phyloP scores from a whole-genome alignment of 1,140 invertebrate genomes.

The Heliconius nattereri region DNA sequence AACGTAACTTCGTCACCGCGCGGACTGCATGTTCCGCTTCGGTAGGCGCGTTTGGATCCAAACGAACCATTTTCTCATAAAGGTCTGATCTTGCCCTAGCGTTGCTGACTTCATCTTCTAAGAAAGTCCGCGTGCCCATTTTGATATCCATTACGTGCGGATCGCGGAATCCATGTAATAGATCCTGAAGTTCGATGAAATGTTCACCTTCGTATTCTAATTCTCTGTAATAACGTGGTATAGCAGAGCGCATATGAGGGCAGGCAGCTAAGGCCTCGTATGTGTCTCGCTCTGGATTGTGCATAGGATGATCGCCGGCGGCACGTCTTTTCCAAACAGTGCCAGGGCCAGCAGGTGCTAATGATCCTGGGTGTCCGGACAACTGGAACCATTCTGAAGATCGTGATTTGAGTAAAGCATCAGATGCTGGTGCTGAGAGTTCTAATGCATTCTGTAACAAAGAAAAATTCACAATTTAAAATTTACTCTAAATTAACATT shows the following conservation, averaged over 20 bases:
- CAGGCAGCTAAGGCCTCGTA: constrained; percentile 92
- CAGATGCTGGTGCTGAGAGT: constrained; percentile 94
- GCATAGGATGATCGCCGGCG: constrained; percentile 83
- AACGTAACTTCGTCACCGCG: constrained; percentile 95
- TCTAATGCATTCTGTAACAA: constrained; percentile 95
- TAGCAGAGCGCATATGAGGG: constrained; percentile 86
- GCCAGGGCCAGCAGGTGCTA: constrained; percentile 95
- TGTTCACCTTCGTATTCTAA: constrained; percentile 92
- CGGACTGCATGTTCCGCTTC: constrained; percentile 87
- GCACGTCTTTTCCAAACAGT: constrained; percentile 95
- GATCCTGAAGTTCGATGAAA: constrained; percentile 95
- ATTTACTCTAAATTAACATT: not conserved
- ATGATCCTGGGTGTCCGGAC: constrained; percentile 95
- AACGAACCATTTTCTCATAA: constrained; percentile 96
- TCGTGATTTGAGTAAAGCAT: constrained; percentile 90
- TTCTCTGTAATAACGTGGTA: constrained; percentile 93
- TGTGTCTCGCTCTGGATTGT: constrained; percentile 90
- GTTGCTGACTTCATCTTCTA: constrained; percentile 96
- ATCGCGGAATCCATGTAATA: constrained; percentile 91
- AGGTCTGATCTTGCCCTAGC: constrained; percentile 88
- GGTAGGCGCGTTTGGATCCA: constrained; percentile 93
- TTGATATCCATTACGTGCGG: constrained; percentile 96
- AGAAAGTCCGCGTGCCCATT: constrained; percentile 95
- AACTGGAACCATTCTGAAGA: constrained; percentile 92
- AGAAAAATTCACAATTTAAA: constrained; percentile 39